Evolutionary conservation across 2,797 vertebrate genomes (phyloP), one percentile per base, ranked within the genome.

Genomic region (Chrosomus eos): DNA sequence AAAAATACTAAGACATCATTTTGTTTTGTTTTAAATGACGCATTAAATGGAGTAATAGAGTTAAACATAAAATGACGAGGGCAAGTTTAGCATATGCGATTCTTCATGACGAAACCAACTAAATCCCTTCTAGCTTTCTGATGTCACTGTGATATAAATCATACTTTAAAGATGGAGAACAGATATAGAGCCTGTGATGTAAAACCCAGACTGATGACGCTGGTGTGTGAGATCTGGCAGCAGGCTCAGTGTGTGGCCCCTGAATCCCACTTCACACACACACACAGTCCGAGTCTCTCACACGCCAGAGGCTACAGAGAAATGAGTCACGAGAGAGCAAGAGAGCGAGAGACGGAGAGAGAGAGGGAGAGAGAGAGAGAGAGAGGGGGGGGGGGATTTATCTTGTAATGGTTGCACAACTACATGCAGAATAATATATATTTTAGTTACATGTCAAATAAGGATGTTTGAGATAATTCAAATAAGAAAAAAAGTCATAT

Each of bases 281-380:
- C 3, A 28, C 55, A 82, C 7, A 76, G 80, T 75, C 77, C 71
- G 5, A 82, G 14, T 43, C 51, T 70, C 60, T 64, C 48, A 62
- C 64, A 55, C 21, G 83, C 79, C 83, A 83, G 60, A 53, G 84
- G 78, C 87, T 64, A 73, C 67, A 43, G 28, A 67, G 75, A 88
- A 85, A 88, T 83, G 75, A 88, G 85, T 85, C 67, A 55, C 16
- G 9, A 0, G 13, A 45, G 19, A 58, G 16, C 23, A 70, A 71
- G 36, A n/a, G 14, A 2, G 38, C 8, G 38, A 40, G 38, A 40
- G 38, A 40, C 7, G 9, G 38, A 11, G 40, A 43, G 40, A 43
- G 40, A 43, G 40, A 43, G 10, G 1, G 40, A 43, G 40, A 45
- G 13, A 45, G 43, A 45, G 13, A 45, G 13, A 14, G 43, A 45